Conservation (phyloP, 2,797 vertebrate species). For the Anisognathus igniventris region DNA sequence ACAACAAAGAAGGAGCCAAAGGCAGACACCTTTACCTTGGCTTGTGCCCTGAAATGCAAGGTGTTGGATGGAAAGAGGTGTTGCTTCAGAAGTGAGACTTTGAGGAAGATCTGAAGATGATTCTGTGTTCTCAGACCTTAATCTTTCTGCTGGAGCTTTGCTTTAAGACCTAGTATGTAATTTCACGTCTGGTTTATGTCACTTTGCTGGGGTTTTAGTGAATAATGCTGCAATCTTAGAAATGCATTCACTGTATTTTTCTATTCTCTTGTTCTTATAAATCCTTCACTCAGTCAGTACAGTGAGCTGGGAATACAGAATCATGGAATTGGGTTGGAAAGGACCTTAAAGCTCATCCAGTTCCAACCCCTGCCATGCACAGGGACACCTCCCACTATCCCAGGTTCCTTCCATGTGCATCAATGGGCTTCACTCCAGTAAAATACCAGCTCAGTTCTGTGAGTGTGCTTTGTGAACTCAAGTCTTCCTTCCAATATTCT, state of each 20-base stretch:
- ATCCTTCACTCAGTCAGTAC: not conserved
- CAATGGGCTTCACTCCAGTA: not conserved
- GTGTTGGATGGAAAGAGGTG: not conserved
- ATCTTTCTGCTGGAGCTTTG: not conserved
- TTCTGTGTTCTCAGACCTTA: not conserved
- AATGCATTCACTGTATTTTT: not conserved
- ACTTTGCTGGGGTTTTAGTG: not conserved
- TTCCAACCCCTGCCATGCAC: not conserved
- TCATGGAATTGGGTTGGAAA: not conserved
- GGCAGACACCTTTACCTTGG: not conserved
- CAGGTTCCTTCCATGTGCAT: not conserved
- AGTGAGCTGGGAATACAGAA: not conserved
- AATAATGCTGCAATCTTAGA: not conserved
- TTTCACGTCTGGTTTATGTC: not conserved
- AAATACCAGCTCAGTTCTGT: not conserved
- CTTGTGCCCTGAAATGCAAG: not conserved
- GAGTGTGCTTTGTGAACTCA: not conserved
- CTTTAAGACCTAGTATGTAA: not conserved
- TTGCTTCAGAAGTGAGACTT: not conserved
- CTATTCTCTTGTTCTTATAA: not conserved
- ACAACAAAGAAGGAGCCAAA: not conserved
- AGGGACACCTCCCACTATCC: not conserved
- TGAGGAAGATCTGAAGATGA: not conserved
- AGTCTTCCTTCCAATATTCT: not conserved
- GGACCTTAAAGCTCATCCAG: not conserved